phyloP scores from a whole-genome alignment of 2,797 vertebrate genomes.

The Cyprinodon diabolis region DNA sequence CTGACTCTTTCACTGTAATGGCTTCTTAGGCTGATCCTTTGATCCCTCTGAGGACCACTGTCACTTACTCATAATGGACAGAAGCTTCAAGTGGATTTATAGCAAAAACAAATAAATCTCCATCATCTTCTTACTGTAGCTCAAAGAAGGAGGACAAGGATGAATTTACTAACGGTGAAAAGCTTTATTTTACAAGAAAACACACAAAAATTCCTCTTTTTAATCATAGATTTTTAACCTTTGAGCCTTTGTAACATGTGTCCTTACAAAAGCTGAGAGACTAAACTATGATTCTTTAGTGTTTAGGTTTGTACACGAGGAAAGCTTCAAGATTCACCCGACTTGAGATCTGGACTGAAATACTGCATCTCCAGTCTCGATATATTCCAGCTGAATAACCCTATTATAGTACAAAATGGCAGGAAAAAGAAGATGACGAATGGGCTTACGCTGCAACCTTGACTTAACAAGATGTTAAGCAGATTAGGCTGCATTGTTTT shows the following conservation, averaged over 20 bases:
- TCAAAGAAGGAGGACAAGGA: not conserved
- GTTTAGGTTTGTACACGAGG: not conserved
- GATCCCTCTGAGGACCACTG: constrained; percentile 32
- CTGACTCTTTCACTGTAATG: constrained; percentile 36
- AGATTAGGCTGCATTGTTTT: not conserved
- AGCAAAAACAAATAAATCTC: constrained; percentile 10
- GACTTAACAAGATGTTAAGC: not conserved
- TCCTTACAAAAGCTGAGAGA: not conserved
- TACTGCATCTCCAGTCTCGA: too few relatives aligned
- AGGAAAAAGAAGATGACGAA: not conserved
- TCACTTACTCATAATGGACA: constrained; percentile 33
- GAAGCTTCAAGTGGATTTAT: constrained; percentile 29
- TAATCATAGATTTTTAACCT: not conserved
- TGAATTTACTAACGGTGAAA: not conserved
- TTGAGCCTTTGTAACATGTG: not conserved
- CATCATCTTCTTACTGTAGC: not conserved
- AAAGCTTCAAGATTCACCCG: not conserved
- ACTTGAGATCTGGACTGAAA: not conserved
- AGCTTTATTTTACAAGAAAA: not conserved
- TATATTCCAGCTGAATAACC: not conserved
- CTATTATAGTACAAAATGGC: not conserved
- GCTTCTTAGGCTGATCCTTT: constrained; percentile 46
- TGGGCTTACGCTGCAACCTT: not conserved
- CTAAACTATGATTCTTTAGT: not conserved
- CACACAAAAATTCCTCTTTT: not conserved